Percentiles rank a stretch among this genome's conserved stretches.
Conservation (phyloP, 2,113 vertebrate genomes). For the Rhinopomastus cyanomelas region DNA sequence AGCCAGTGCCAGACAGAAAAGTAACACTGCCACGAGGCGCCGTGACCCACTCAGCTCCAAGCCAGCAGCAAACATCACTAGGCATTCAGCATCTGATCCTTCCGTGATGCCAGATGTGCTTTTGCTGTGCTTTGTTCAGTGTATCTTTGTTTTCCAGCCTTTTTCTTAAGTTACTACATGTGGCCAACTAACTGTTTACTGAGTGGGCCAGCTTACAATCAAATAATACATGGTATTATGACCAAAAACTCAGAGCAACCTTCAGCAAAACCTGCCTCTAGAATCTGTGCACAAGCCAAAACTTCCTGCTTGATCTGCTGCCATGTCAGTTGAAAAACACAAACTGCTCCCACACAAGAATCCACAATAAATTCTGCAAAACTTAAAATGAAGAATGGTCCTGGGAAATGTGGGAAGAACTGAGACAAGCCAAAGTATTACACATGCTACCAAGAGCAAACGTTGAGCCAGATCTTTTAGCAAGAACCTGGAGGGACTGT, state of each 20-base stretch:
- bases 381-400: constrained; percentile 36
- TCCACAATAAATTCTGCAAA: constrained; percentile 54
- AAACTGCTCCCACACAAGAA: constrained; percentile 61
- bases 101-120: not conserved
- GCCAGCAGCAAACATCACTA: not conserved
- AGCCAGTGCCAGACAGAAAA: not conserved
- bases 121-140: not conserved
- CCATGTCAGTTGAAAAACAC: constrained; percentile 64
- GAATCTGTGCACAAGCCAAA: constrained; percentile 41
- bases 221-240: constrained; percentile 26
- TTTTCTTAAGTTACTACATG: constrained; percentile 37
- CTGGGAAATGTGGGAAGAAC: constrained; percentile 60
- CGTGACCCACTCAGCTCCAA: not conserved
- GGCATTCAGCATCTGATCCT: not conserved
- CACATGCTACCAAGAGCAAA: constrained; percentile 49
- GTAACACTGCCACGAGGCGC: not conserved
- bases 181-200: constrained; percentile 47
- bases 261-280: constrained; percentile 56
- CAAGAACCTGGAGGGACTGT: not conserved
- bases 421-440: constrained; percentile 54
- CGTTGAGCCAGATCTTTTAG: not conserved
- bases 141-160: constrained; percentile 25
- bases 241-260: constrained; percentile 36
- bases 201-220: constrained; percentile 57
- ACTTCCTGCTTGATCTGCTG: constrained; percentile 59